A percentile compares a stretch with the other conserved stretches of the same genome.
Evolutionary conservation across 2,888 invertebrate genomes (phyloP).

Genomic region (Mylabris sibirica): DNA sequence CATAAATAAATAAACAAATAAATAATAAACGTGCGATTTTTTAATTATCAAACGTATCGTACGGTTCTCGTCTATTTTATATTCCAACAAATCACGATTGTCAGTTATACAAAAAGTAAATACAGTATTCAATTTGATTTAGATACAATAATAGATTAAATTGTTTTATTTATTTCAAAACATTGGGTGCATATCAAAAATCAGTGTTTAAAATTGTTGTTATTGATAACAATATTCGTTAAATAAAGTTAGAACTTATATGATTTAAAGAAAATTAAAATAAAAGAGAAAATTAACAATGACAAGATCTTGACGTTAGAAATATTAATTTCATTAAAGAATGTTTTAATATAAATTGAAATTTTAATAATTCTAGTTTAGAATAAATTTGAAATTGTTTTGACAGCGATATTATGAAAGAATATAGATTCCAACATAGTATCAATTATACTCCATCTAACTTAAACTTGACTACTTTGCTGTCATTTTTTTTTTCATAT

Average conservation of each 20-base stretch:
- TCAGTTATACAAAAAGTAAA: neutral
- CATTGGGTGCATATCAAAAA: neutral
- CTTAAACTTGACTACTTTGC: too few relatives aligned
- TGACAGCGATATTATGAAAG: neutral
- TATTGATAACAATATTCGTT: neutral
- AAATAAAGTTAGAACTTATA: too few relatives aligned
- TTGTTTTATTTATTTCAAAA: neutral
- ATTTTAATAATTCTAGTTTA: neutral
- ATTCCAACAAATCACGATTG: neutral
- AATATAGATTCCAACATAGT: neutral
- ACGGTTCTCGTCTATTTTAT: neutral
- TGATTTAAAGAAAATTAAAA: neutral
- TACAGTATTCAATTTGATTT: neutral
- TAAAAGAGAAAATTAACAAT: neutral
- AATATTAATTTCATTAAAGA: neutral
- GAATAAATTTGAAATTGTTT: neutral
- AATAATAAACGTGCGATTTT: neutral
- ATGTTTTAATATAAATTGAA: conserved; percentile 1
- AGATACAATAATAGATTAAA: neutral
- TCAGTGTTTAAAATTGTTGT: neutral
- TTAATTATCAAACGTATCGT: neutral
- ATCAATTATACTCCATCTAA: too few relatives aligned
- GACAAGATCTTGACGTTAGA: neutral
- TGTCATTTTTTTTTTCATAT: too few relatives aligned
- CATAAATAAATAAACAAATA: neutral